A percentile compares a stretch with the other conserved stretches of the same genome.
Evolutionary conservation across 2,113 vertebrate species (phyloP).

Genomic region (Phyllopteryx taeniolatus): DNA sequence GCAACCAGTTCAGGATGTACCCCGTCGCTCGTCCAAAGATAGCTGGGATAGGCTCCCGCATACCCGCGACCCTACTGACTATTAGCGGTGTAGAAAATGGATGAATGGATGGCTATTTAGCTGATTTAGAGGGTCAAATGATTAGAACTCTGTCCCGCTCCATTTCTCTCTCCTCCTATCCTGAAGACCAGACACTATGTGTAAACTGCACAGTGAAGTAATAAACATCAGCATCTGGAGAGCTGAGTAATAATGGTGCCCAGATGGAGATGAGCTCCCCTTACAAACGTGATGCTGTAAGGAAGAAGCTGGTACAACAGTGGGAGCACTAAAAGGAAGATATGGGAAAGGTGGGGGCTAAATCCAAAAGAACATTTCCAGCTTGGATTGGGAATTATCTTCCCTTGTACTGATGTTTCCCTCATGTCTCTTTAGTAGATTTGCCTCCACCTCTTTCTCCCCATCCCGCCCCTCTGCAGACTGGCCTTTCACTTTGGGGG

Average conservation of each 20-base stretch:
- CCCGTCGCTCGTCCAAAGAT: no score
- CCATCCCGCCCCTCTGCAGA: constrained; percentile 70
- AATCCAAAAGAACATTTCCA: constrained; percentile 38
- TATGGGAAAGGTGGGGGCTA: neutral
- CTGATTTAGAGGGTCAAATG: neutral
- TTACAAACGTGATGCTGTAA: constrained; percentile 40
- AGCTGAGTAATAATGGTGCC: constrained; percentile 46
- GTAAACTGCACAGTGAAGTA: constrained; percentile 37
- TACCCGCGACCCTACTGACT: no score
- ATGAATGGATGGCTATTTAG: neutral
- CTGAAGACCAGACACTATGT: constrained; percentile 43
- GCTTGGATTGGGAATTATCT: constrained; percentile 63
- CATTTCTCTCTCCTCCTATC: constrained; percentile 17
- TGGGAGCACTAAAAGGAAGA: constrained; percentile 15
- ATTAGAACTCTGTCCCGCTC: neutral
- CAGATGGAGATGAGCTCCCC: constrained; percentile 62
- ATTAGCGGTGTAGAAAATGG: no score
- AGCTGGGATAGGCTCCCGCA: no score
- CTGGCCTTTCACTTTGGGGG: constrained; percentile 82
- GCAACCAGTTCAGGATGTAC: no score
- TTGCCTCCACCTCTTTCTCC: constrained; percentile 67
- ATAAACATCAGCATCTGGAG: constrained; percentile 34
- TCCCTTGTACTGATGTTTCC: constrained; percentile 70
- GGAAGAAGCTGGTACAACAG: constrained; percentile 23
- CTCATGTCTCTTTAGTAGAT: constrained; percentile 63